A percentile compares a stretch with the other conserved stretches of the same genome.
Conservation (phyloP, 2,888 invertebrate genomes). For the Philaethria dido region DNA sequence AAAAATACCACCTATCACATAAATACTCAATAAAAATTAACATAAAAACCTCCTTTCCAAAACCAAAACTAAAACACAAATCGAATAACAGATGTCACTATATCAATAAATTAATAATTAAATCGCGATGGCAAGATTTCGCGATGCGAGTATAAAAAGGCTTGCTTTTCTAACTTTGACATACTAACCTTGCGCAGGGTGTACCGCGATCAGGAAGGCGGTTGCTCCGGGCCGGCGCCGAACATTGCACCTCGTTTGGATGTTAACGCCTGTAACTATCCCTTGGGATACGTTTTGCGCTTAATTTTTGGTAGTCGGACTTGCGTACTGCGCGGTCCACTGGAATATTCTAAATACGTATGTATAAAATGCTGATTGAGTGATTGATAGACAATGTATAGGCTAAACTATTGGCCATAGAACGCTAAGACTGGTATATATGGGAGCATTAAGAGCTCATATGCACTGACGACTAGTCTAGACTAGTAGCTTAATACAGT, state of each 20-base stretch:
- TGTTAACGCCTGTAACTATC: constrained; percentile 85
- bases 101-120: constrained; percentile 47
- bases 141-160: constrained; percentile 52
- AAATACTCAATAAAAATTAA: no score
- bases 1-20: no score
- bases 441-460: no score
- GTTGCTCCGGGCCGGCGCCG: constrained; percentile 85
- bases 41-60: constrained; percentile 12
- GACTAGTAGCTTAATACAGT: no score
- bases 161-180: constrained; percentile 7
- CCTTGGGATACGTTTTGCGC: constrained; percentile 84
- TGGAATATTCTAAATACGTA: no score
- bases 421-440: no score
- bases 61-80: constrained; percentile 13
- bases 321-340: constrained; percentile 85
- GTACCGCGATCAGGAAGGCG: constrained; percentile 88
- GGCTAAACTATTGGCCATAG: no score
- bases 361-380: no score
- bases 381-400: no score
- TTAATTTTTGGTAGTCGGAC: constrained; percentile 86
- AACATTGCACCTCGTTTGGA: constrained; percentile 87
- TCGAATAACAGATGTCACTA: constrained; percentile 68
- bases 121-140: constrained; percentile 63
- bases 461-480: no score
- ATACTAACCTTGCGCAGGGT: constrained; percentile 90